Evolutionary conservation across 2,888 invertebrate genomes (phyloP).

Genomic region (Microdon myrmicae): DNA sequence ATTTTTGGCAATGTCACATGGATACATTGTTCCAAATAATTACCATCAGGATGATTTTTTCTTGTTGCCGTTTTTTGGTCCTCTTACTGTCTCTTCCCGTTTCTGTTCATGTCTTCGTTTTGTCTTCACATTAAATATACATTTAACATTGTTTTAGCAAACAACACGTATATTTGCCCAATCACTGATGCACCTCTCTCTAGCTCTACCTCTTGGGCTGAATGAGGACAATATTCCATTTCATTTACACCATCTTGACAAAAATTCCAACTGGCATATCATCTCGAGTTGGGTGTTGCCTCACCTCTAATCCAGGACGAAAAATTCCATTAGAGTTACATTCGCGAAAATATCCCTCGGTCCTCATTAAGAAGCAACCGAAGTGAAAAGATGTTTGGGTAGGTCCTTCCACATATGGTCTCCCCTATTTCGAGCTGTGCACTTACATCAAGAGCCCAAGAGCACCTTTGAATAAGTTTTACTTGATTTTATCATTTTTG

Average conservation of each 20-base stretch:
- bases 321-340: slow-evolving; percentile 46
- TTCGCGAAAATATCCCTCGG: slow-evolving; percentile 50
- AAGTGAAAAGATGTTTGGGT: slow-evolving; percentile 51
- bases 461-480: slow-evolving; percentile 38
- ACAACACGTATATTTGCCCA: slow-evolving; percentile 5
- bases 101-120: slow-evolving; percentile 2
- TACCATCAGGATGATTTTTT: slow-evolving; percentile 35
- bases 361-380: slow-evolving; percentile 52
- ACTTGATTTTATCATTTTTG: slow-evolving; percentile 18
- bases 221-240: slow-evolving; percentile 33
- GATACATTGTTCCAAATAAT: slow-evolving; percentile 47
- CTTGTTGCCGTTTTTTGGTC: too few species aligned
- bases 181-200: too few species aligned
- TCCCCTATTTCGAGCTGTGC: slow-evolving; percentile 5
- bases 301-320: slow-evolving; percentile 11
- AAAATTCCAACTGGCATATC: slow-evolving; percentile 43
- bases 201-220: too few species aligned
- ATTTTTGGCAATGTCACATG: slow-evolving; percentile 44
- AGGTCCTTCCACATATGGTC: slow-evolving; percentile 28
- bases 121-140: slow-evolving; percentile 44
- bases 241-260: slow-evolving; percentile 49
- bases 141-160: slow-evolving; percentile 39
- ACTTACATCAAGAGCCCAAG: slow-evolving; percentile 19
- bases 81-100: background rate
- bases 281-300: background rate